Evolutionary conservation across 2,113 vertebrate genomes (phyloP), one percentile per base, ranked within the genome.

Genomic region (Thamnaconus septentrionalis): DNA sequence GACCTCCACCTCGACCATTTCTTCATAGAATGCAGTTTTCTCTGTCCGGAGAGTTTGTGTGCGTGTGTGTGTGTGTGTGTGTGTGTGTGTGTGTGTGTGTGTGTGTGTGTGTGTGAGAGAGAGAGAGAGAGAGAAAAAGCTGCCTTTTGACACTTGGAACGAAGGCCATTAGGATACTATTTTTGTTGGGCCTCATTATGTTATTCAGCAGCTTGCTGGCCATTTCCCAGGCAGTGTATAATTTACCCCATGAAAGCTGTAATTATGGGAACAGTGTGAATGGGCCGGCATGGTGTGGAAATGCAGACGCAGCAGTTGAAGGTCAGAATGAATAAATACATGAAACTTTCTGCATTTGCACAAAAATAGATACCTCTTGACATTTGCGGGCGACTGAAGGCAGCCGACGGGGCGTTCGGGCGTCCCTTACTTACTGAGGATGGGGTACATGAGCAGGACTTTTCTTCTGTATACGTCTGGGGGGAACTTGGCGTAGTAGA

Each of bases 371-470:
- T 10, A 48, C 60, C 43, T 73, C 69, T 65, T 74, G 69, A 82
- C 68, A 83, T 79, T 77, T 70, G 48, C 3, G 1, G 44, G 59
- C 46, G 7, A 53, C 59, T 59, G 52, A 44, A 41, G 57, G 47
- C 7, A 47, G 57, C 53, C 56, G 63, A 56, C 55, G 9, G 56
- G 64, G 76, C 51, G 52, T 41, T 55, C 31, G 47, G 62, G 5
- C 11, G 41, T 39, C 3, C 4, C 56, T 54, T 18, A 94, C 96
- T 95, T 76, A 98, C 97, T 99, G 7, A 98, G 94, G 74, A 98
- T 98, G 1, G 96, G 96, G 83, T 98, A 99, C 96, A 99, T 98
- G 44, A 99, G 94, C 73, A 99, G 93, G 53, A 98, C 97, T 89
- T 98, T 98, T 66, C 97, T 94, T 73, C 94, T 92, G 87, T 94